phyloP scores from a whole-genome alignment of 2,797 vertebrate genomes.

The Parauchenoglanis ngamensis region DNA sequence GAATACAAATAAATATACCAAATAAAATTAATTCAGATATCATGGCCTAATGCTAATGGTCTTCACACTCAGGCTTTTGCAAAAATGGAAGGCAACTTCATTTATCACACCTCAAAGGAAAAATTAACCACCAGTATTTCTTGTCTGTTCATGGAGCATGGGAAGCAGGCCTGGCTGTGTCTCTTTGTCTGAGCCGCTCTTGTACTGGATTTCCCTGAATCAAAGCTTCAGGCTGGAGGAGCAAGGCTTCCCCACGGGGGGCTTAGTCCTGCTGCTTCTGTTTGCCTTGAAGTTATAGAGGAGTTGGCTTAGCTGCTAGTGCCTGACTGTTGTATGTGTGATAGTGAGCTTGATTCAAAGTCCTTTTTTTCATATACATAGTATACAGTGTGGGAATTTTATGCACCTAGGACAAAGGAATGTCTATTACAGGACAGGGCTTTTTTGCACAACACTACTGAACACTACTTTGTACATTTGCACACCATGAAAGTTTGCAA shows the following conservation, averaged over 20 bases:
- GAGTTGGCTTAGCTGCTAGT: not conserved
- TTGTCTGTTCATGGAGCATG: not conserved
- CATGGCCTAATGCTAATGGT: not conserved
- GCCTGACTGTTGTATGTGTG: not conserved
- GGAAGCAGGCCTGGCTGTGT: not conserved
- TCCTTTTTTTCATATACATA: not conserved
- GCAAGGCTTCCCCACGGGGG: slow-evolving; percentile 59
- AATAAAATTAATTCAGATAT: not conserved
- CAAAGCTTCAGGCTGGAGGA: slow-evolving; percentile 61
- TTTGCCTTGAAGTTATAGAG: slow-evolving; percentile 67
- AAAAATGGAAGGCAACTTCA: not conserved
- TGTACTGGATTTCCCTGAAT: slow-evolving; percentile 64
- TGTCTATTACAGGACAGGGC: not conserved
- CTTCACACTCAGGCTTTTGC: not conserved
- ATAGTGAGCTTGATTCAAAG: not conserved
- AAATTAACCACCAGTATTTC: not conserved
- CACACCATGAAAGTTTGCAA: not conserved
- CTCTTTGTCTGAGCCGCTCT: slow-evolving; percentile 7
- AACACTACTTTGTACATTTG: not conserved
- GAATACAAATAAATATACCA: not conserved
- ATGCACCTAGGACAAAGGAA: not conserved
- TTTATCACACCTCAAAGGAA: not conserved
- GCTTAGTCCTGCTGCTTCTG: slow-evolving; percentile 63
- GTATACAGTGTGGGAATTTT: not conserved
- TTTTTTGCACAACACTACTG: not conserved